phyloP scores from a whole-genome alignment of 2,797 vertebrate species.

The Halcyon smyrnensis region DNA sequence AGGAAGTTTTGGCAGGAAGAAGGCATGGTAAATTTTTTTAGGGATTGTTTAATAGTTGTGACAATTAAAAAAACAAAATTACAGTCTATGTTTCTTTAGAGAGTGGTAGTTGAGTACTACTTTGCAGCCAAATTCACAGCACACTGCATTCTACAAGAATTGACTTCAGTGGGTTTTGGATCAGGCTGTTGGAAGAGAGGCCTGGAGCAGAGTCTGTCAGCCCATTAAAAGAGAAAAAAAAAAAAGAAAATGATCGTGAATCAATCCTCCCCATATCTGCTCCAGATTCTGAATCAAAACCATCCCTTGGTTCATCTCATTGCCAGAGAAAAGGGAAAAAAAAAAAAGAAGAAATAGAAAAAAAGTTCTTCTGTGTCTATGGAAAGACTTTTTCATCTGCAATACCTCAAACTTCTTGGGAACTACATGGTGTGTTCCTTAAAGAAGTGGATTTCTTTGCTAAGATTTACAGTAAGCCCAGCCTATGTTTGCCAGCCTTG shows the following conservation, averaged over 20 bases:
- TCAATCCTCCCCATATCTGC: constrained; percentile 61
- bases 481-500: background rate
- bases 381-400: constrained; percentile 40
- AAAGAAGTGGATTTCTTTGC: constrained; percentile 20
- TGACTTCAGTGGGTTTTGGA: constrained; percentile 60
- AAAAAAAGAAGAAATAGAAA: background rate
- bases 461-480: background rate
- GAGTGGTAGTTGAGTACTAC: background rate
- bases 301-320: constrained; percentile 29
- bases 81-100: background rate
- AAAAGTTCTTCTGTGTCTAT: background rate
- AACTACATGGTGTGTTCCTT: background rate
- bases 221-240: constrained; percentile 53
- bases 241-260: constrained; percentile 51
- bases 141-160: background rate
- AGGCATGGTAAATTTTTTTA: background rate
- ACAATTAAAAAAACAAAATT: constrained; percentile 1
- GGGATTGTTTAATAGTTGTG: background rate
- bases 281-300: constrained; percentile 73
- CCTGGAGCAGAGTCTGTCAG: constrained; percentile 59
- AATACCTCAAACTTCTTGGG: background rate
- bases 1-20: background rate
- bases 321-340: constrained; percentile 42
- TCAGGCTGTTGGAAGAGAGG: constrained; percentile 46
- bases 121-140: constrained; percentile 45